phyloP scores from a whole-genome alignment of 2,797 vertebrate species.

The Lepus townsendii region DNA sequence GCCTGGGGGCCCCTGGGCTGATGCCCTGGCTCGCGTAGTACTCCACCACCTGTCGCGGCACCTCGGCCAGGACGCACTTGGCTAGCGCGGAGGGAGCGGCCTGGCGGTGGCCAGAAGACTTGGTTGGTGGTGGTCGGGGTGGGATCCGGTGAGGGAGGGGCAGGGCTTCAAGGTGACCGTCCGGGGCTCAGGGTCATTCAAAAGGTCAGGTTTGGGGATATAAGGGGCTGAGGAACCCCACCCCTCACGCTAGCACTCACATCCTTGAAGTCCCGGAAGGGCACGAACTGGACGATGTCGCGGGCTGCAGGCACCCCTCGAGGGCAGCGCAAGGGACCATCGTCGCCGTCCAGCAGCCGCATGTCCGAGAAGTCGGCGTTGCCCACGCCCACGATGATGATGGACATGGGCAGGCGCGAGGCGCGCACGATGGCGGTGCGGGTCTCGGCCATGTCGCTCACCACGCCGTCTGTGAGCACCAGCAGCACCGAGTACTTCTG shows the following conservation, averaged over 20 bases:
- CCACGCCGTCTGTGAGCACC: constrained; percentile 90
- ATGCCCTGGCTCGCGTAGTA: constrained; percentile 87
- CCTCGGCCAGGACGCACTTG: constrained; percentile 85
- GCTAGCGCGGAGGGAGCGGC: constrained; percentile 83
- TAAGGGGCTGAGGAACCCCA: not conserved
- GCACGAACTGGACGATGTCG: constrained; percentile 92
- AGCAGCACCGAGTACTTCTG: constrained; percentile 91
- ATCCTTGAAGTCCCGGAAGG: constrained; percentile 91
- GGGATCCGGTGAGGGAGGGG: not conserved
- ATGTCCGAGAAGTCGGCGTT: constrained; percentile 91
- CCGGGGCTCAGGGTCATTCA: not conserved
- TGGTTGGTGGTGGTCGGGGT: not conserved
- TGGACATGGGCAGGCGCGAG: constrained; percentile 91
- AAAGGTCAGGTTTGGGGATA: not conserved
- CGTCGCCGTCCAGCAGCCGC: constrained; percentile 90
- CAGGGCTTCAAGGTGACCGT: fast-evolving
- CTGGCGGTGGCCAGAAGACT: constrained; percentile 17
- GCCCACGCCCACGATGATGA: constrained; percentile 91
- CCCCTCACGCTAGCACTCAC: constrained; percentile 78
- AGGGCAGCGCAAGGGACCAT: constrained; percentile 88
- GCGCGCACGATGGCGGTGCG: constrained; percentile 89
- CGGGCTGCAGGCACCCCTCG: constrained; percentile 86
- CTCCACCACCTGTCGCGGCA: constrained; percentile 87
- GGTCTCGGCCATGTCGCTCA: constrained; percentile 91
- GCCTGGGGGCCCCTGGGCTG: constrained; percentile 75